Evolutionary conservation across 2,797 vertebrate species (phyloP), one percentile per base, ranked within the genome.

Genomic region (Takifugu rubripes): DNA sequence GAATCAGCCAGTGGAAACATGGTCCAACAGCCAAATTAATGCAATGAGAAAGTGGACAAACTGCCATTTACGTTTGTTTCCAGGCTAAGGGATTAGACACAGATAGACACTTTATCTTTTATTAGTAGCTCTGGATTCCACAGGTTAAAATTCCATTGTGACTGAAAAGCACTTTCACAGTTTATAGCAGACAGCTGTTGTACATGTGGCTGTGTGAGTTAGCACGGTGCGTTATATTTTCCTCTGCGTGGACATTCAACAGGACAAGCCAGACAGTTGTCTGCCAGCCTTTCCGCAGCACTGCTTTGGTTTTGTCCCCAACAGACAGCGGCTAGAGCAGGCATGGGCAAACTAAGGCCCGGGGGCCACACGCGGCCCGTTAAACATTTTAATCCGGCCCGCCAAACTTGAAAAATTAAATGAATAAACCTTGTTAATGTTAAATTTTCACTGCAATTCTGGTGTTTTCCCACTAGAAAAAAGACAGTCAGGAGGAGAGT

Each of bases 241-340:
- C 62, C 64, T 29, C 67, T 50, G 48, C 17, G 36, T 52, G 54
- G 55, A 73, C 50, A 56, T 53, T 66, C 54, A 74, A 56, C 58
- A 82, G 62, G 70, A 62, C 50, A 61, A 67, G 61, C 56, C 17
- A 25, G 60, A 52, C 56, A 56, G 25, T 59, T 55, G 76, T 81
- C 61, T 68, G 55, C 31, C 31, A 33, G 31, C 31, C 31, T 33
- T 33, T 33, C 31, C 31, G 10, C 31, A 33, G 31, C 31, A 10
- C 31, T 33, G 31, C 31, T 7, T 33, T 33, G 8, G 31, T 33
- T 33, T 33, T 9, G 31, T 33, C 9, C 31, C 31, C 5, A 33
- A 33, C 31, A 33, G 31, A 10, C 31, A 1, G 8, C 10, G 9
- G 31, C 7, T 33, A 10, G 7, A 33, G 31, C n/a, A n/a, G n/a